phyloP scores from a whole-genome alignment of 2,797 vertebrate species.

The Melanotaenia nigrans region DNA sequence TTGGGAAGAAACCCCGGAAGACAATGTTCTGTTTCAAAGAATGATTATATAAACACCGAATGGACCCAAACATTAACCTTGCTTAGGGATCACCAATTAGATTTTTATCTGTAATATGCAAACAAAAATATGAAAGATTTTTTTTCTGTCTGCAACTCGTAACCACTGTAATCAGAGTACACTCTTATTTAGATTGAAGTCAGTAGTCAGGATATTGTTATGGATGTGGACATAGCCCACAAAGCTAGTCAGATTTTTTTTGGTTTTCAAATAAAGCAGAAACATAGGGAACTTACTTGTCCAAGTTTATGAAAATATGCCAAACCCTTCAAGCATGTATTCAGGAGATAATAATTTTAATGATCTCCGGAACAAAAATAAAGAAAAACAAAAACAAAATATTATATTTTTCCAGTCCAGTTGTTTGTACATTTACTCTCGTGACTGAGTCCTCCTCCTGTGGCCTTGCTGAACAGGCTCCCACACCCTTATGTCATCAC shows the following conservation, averaged over 20 bases:
- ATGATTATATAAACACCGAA: neutral
- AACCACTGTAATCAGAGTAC: too few species aligned
- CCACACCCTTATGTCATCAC: conserved; percentile 63
- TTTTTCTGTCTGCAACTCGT: too few species aligned
- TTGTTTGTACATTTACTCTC: conserved; percentile 22
- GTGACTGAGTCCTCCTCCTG: conserved; percentile 30
- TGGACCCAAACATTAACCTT: neutral
- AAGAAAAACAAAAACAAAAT: neutral
- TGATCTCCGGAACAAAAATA: neutral
- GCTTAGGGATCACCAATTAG: neutral
- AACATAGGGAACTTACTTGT: too few species aligned
- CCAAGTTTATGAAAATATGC: too few species aligned
- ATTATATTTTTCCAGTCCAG: neutral
- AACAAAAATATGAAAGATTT: neutral
- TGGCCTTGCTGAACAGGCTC: conserved; percentile 48
- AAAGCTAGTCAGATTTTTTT: too few species aligned
- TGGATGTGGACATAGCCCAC: too few species aligned
- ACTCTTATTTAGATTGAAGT: too few species aligned
- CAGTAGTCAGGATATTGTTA: too few species aligned
- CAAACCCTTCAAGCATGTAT: too few species aligned
- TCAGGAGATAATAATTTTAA: too few species aligned
- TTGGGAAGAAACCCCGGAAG: neutral
- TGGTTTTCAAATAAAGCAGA: too few species aligned
- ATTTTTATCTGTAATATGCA: neutral
- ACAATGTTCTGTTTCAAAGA: neutral